These are phyloP conservation scores for Antedon bifida DNA, from an alignment of 35 echinoderm and acorn worm species.

Conservation along the genomic window DNA sequence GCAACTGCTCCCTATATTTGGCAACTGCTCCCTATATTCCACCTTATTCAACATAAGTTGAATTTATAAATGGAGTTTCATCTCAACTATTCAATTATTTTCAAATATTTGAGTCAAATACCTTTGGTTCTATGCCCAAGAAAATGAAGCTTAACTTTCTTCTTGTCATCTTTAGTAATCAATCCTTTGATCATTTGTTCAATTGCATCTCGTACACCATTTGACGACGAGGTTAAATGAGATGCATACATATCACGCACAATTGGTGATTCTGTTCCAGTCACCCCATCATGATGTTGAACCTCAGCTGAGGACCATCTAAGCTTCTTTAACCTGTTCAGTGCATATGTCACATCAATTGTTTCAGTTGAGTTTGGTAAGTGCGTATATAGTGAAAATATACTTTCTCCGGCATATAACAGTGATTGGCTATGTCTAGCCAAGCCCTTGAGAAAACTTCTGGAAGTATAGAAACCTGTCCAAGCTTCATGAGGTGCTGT, in stretches of 20 bases:
- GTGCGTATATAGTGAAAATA: conserved; percentile 32
- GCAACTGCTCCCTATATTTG: no score
- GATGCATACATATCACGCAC: conserved; percentile 33
- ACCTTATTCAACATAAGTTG: no score
- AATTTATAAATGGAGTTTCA: no score
- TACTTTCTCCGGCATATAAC: conserved; percentile 23
- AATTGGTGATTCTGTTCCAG: conserved; percentile 27
- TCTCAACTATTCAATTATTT: no score
- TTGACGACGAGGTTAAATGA: conserved; percentile 3
- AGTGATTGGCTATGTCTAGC: conserved; percentile 27
- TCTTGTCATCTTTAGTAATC: neutral
- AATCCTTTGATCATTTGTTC: conserved; percentile 25
- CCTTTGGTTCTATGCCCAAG: neutral
- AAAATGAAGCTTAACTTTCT: neutral
- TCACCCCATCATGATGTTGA: conserved; percentile 55
- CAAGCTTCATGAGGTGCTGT: conserved; percentile 30
- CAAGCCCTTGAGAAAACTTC: conserved; percentile 16
- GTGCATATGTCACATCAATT: neutral
- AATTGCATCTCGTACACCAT: conserved; percentile 6
- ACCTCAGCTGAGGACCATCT: conserved; percentile 47
- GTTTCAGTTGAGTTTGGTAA: conserved; percentile 5
- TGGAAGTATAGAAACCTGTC: conserved; percentile 54
- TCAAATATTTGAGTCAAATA: neutral
- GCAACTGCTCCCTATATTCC: no score
- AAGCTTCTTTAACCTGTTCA: conserved; percentile 13